Evolutionary conservation across 2,888 invertebrate species (phyloP), one percentile per base, ranked within the genome.

Genomic region (Rambutsinella grinnellia): DNA sequence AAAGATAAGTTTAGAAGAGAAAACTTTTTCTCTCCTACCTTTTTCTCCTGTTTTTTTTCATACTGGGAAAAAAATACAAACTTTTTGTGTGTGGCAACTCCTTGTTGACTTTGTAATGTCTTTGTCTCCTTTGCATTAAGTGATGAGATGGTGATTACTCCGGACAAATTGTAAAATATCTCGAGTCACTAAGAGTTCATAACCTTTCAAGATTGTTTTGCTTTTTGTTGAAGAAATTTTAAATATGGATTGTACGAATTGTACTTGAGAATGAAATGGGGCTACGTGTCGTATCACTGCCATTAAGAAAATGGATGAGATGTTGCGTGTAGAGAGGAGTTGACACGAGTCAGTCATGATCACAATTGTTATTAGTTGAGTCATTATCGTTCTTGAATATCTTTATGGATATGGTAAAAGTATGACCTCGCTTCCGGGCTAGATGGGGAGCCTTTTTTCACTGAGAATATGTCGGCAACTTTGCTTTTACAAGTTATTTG

Each of bases 11-110:
- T n/a, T n/a, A n/a, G n/a, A n/a, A n/a, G n/a, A n/a, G n/a, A n/a
- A n/a, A n/a, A n/a, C n/a, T n/a, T n/a, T n/a, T n/a, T n/a, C 60
- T 71, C 26, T 62, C 57, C 36, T 8, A 47, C 6, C 58, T 26
- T 47, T 57, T 60, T 60, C 60, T 36, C 21, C 15, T 49, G 47
- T 46, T n/a, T 23, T 23, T 19, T 62, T 27, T 13, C 36, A 36
- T 13, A 36, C 13, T 36, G 36, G 5, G 36, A 36, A 36, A 36
- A 36, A 13, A 36, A 49, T 44, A 10, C 13, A 19, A 17, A 49
- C 49, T 49, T 49, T 49, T 5, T 5, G 5, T 49, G 15, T 36
- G 36, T 13, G n/a, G n/a, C n/a, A n/a, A n/a, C n/a, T n/a, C n/a
- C n/a, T n/a, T n/a, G n/a, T n/a, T n/a, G 6, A 36, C 36, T 36